phyloP scores from a whole-genome alignment of 2,888 invertebrate species.

The Drosophila fulvimacula region DNA sequence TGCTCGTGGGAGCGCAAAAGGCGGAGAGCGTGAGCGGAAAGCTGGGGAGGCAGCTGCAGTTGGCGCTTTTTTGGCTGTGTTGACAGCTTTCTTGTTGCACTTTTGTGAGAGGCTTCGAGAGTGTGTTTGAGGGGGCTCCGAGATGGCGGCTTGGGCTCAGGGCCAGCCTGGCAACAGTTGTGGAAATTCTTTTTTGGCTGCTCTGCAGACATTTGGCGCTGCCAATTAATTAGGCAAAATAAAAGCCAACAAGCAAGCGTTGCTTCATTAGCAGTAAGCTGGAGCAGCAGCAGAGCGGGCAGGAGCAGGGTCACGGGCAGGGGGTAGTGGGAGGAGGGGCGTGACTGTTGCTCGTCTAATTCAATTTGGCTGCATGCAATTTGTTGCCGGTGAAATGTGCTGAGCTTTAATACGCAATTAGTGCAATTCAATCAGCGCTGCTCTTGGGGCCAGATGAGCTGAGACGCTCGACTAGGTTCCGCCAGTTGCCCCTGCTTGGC shows the following conservation, averaged over 20 bases:
- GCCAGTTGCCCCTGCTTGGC: constrained; percentile 8
- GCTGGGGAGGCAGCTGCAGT: constrained; percentile 16
- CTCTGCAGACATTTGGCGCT: constrained; percentile 63
- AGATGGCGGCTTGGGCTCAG: background rate
- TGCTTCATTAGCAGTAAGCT: constrained; percentile 58
- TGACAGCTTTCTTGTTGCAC: constrained; percentile 73
- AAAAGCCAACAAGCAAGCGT: constrained; percentile 69
- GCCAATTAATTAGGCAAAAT: constrained; percentile 83
- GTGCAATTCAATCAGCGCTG: constrained; percentile 77
- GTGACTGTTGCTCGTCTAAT: constrained; percentile 54
- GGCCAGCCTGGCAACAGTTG: constrained; percentile 35
- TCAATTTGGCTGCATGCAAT: constrained; percentile 75
- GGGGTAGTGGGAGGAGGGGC: background rate
- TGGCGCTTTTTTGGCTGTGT: constrained; percentile 45
- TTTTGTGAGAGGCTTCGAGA: constrained; percentile 16
- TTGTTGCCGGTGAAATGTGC: constrained; percentile 66
- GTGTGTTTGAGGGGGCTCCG: background rate
- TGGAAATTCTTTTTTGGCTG: constrained; percentile 43
- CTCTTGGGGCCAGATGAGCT: constrained; percentile 48
- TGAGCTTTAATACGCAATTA: constrained; percentile 79
- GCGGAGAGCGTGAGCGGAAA: background rate
- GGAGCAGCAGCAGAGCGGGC: background rate
- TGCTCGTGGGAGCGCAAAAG: constrained; percentile 44
- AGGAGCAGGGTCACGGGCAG: too few relatives aligned
- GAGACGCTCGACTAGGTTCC: constrained; percentile 10